phyloP scores from a whole-genome alignment of 2,113 vertebrate species.

The Marmota flaviventris region DNA sequence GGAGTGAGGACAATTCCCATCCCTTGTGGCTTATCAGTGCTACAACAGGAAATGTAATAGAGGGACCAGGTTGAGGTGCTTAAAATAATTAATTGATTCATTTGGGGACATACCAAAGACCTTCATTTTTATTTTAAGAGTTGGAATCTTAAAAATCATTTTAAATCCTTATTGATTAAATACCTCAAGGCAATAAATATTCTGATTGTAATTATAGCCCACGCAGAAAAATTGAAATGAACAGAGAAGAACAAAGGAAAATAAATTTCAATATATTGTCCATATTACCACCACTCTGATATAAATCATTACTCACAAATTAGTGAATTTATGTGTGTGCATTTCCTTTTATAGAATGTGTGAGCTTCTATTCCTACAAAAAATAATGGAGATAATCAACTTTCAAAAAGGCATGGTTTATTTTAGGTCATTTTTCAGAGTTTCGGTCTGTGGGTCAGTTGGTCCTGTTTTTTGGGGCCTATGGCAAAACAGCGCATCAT shows the following conservation, averaged over 20 bases:
- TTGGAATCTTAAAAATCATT: not conserved
- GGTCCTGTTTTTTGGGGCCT: not conserved
- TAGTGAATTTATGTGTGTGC: not conserved
- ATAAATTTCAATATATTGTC: not conserved
- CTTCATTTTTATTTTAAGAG: conserved; percentile 8
- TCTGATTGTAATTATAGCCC: not conserved
- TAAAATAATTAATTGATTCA: not conserved
- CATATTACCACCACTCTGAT: not conserved
- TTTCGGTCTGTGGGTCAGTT: not conserved
- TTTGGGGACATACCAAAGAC: not conserved
- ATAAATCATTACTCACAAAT: not conserved
- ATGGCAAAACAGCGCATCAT: not conserved
- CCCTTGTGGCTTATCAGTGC: not conserved
- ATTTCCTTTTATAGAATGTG: not conserved
- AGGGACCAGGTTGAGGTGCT: not conserved
- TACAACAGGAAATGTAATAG: not conserved
- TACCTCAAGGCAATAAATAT: not conserved
- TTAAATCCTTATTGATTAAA: not conserved
- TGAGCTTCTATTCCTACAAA: not conserved
- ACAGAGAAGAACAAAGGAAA: conserved; percentile 1
- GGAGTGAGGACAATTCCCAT: not conserved
- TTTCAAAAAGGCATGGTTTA: not conserved
- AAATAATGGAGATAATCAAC: not conserved
- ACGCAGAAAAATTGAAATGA: conserved; percentile 15
- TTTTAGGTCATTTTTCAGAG: not conserved